Base-by-base conservation (phyloP, 2,113 vertebrate genomes). In the Cyphomyrus plagiostoma region DNA sequence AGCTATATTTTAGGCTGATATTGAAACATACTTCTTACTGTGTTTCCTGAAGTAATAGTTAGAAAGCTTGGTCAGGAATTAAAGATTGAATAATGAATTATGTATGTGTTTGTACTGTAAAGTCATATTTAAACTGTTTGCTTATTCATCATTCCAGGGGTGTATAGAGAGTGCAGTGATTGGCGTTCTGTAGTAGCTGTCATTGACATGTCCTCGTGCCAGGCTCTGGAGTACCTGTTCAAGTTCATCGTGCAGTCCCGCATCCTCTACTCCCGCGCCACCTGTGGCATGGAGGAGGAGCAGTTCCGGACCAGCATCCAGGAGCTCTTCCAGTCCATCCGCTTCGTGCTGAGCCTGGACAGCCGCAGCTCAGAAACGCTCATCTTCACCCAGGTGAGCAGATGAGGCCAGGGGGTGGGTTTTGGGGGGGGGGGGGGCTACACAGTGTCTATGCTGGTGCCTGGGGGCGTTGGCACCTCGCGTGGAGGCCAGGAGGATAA, bases 241-340 rank as follows among this genome's bases (percentile, higher is more conserved):
- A 99, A 99, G 95, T 99, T 99, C 93, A 99, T 99, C 91, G 95
- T 99, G 87, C 98, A 99, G 95, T 99, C 98, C 23, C 96, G 98
- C 77, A 96, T 98, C 94, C 96, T 99, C 86, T 99, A 99, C 95
- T 99, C 98, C 26, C 96, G 98, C 91, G 98, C 98, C 92, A 99
- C 98, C 0, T 98, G 98, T 5, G 98, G 98, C 0, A 96, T 99
- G 97, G 98, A 99, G 92, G 98, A 99, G 92, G 98, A 99, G 15
- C 97, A 98, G 92, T 99, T 99, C 91, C 96, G 97, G 52, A 94
- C 94, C 93, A 98, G 97, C 94, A 96, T 99, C 95, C 98, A 98
- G 92, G 98, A 99, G 58, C 98, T 99, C 90, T 99, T 99, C 93
- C 98, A 98, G 94, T 99, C 98, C 88, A 98, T 99, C 93, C 97